Conservation (phyloP, 2,888 invertebrate species). For the Nomada lathburiana region DNA sequence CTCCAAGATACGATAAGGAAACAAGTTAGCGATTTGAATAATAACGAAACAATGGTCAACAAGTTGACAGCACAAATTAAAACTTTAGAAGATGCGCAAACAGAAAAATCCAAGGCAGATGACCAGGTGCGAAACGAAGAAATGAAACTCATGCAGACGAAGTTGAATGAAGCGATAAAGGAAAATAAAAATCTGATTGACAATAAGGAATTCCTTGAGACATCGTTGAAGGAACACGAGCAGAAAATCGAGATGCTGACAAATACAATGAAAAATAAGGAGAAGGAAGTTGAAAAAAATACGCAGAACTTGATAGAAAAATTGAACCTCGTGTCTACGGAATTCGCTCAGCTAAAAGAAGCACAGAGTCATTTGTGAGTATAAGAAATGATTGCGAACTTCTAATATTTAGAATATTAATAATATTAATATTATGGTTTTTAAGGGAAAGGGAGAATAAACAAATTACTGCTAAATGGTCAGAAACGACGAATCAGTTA, state of each 20-base stretch:
- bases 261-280: constrained; percentile 70
- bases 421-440: constrained; percentile 46
- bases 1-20: constrained; percentile 77
- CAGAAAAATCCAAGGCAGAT: constrained; percentile 74
- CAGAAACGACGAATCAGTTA: constrained; percentile 72
- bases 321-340: constrained; percentile 71
- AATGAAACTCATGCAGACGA: constrained; percentile 68
- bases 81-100: constrained; percentile 83
- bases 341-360: constrained; percentile 73
- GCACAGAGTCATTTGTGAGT: constrained; percentile 75
- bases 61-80: constrained; percentile 86
- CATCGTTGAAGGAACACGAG: constrained; percentile 83
- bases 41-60: constrained; percentile 84
- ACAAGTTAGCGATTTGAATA: constrained; percentile 85
- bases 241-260: constrained; percentile 73
- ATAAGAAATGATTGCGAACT: constrained; percentile 2
- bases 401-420: not conserved
- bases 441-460: constrained; percentile 78
- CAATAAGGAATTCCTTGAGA: constrained; percentile 85
- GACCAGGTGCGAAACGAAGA: constrained; percentile 75
- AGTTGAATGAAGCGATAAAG: constrained; percentile 71
- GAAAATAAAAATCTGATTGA: constrained; percentile 76
- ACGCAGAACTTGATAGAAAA: constrained; percentile 75
- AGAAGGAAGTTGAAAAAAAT: constrained; percentile 74
- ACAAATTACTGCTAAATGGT: constrained; percentile 73